These are phyloP conservation scores for Hirudinaria manillensis DNA, from an alignment of 2,888 invertebrate genomes.

Conservation along the genomic window DNA sequence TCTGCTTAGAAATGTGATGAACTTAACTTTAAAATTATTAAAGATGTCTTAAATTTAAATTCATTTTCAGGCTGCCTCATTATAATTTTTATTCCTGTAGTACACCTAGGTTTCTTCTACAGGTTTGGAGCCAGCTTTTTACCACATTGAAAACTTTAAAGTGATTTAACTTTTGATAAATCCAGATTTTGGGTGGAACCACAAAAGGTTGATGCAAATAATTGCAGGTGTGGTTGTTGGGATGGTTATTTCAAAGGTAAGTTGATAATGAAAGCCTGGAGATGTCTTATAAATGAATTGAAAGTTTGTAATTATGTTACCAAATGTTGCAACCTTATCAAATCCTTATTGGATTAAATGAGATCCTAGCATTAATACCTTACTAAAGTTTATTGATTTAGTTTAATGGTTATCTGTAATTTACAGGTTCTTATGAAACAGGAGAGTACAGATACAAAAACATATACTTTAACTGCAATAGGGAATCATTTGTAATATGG, in stretches of 20 bases:
- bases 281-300: slow-evolving; percentile 22
- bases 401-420: neutral
- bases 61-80: neutral
- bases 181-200: neutral
- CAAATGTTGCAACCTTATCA: no score
- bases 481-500: slow-evolving; percentile 38
- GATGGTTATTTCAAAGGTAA: slow-evolving; percentile 17
- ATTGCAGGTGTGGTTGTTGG: slow-evolving; percentile 1
- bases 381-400: neutral
- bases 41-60: neutral
- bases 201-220: neutral
- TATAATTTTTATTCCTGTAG: slow-evolving; percentile 26
- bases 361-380: no score
- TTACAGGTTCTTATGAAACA: slow-evolving; percentile 38
- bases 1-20: no score
- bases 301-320: slow-evolving; percentile 33
- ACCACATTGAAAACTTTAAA: no score
- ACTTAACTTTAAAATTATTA: no score
- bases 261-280: neutral
- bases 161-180: no score
- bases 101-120: slow-evolving; percentile 33
- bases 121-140: slow-evolving; percentile 24
- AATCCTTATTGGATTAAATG: no score
- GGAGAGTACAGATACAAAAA: slow-evolving; percentile 37
- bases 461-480: slow-evolving; percentile 39